Conservation (phyloP, 2,797 vertebrate species). For the Hybognathus amarus region DNA sequence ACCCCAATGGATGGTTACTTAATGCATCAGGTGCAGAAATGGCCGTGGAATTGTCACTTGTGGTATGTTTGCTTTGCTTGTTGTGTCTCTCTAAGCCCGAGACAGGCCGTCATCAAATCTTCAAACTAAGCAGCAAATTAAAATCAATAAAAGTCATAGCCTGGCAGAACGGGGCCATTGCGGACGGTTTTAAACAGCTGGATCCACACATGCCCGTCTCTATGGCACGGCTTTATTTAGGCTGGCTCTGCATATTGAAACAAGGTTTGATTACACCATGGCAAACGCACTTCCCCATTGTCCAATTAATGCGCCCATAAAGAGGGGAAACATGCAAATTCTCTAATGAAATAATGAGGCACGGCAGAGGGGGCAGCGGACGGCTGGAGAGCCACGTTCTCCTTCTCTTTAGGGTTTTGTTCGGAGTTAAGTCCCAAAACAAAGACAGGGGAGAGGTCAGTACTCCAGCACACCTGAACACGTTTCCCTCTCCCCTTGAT, state of each 20-base stretch:
- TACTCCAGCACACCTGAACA: slow-evolving; percentile 99
- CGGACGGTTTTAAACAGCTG: slow-evolving; percentile 55
- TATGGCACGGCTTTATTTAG: slow-evolving; percentile 22
- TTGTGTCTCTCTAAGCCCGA: slow-evolving; percentile 57
- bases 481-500: slow-evolving; percentile 96
- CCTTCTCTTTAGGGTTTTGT: slow-evolving; percentile 85
- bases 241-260: slow-evolving; percentile 70
- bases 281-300: slow-evolving; percentile 87
- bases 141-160: slow-evolving; percentile 59
- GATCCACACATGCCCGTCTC: not conserved
- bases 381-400: slow-evolving; percentile 93
- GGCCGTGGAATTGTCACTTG: slow-evolving; percentile 64
- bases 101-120: slow-evolving; percentile 60
- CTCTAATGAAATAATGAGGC: slow-evolving; percentile 90
- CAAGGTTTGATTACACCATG: slow-evolving; percentile 87
- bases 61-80: slow-evolving; percentile 39
- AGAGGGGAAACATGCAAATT: slow-evolving; percentile 94
- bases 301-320: slow-evolving; percentile 87
- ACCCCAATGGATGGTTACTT: slow-evolving; percentile 79
- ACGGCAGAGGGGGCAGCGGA: slow-evolving; percentile 84
- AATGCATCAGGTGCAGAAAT: slow-evolving; percentile 77
- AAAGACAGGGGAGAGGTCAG: slow-evolving; percentile 99
- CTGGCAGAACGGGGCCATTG: slow-evolving; percentile 43
- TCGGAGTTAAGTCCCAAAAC: slow-evolving; percentile 99
- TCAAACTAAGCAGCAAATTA: slow-evolving; percentile 64